Evolutionary conservation across 2,797 vertebrate species (phyloP).

Genomic region (Catharus ustulatus): DNA sequence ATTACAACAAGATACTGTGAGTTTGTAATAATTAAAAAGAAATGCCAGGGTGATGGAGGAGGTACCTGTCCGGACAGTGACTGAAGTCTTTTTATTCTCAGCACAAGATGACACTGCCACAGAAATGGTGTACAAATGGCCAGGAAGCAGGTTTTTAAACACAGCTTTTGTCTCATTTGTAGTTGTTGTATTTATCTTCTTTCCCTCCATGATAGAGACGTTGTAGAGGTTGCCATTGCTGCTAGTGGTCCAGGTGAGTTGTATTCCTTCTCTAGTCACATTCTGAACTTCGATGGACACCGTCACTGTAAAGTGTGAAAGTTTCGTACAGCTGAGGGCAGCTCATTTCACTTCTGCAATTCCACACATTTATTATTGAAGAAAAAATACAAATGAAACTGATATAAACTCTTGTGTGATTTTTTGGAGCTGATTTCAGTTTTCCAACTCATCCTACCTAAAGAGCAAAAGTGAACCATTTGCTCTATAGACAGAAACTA

Average conservation of each 20-base stretch:
- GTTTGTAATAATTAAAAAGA: neutral
- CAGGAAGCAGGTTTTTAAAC: slow-evolving; percentile 3
- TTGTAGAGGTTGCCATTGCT: neutral
- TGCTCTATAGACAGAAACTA: neutral
- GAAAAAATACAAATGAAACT: neutral
- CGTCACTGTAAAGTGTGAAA: slow-evolving; percentile 9
- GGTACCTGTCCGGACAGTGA: slow-evolving; percentile 57
- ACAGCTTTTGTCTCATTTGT: neutral
- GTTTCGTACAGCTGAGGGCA: neutral
- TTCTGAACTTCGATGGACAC: neutral
- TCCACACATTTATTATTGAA: neutral
- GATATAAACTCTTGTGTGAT: neutral
- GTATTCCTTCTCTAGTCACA: neutral
- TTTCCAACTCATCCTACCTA: neutral
- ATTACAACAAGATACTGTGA: neutral
- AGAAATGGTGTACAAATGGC: slow-evolving; percentile 6
- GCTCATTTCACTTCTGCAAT: neutral
- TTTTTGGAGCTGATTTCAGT: neutral
- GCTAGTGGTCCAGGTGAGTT: neutral
- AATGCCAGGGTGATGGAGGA: neutral
- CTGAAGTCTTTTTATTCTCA: neutral
- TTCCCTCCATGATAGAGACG: neutral
- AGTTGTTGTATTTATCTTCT: neutral
- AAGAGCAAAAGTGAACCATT: neutral
- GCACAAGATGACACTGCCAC: slow-evolving; percentile 13